A percentile compares a stretch with the other conserved stretches of the same genome.
phyloP scores from a whole-genome alignment of 1,140 invertebrate species.

The Philaenus spumarius region DNA sequence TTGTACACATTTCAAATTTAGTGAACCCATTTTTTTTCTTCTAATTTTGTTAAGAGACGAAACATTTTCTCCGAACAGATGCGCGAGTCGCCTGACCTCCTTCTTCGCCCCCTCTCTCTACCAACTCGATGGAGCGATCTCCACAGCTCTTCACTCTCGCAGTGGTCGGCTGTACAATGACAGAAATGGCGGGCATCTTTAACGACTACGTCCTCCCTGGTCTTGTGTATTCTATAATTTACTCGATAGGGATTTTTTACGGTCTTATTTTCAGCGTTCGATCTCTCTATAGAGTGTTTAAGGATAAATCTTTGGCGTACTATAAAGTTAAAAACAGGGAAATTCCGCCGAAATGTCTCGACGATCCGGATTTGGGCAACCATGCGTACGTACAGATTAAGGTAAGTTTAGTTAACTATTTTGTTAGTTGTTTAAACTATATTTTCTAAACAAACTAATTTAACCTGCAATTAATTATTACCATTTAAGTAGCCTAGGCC shows the following conservation, averaged over 20 bases:
- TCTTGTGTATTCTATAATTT: slow-evolving; percentile 5
- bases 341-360: slow-evolving; percentile 30
- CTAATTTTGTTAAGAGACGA: too few relatives aligned
- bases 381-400: slow-evolving; percentile 34
- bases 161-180: neutral
- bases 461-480: too few relatives aligned
- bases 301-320: neutral
- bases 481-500: too few relatives aligned
- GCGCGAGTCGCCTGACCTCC: too few relatives aligned
- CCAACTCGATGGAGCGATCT: too few relatives aligned
- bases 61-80: too few relatives aligned
- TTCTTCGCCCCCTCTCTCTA: too few relatives aligned
- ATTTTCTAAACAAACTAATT: too few relatives aligned
- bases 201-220: neutral
- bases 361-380: slow-evolving; percentile 30
- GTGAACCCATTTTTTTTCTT: too few relatives aligned
- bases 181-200: slow-evolving; percentile 1
- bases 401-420: slow-evolving; percentile 28
- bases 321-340: slow-evolving; percentile 22
- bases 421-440: too few relatives aligned
- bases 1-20: too few relatives aligned
- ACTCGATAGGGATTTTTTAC: slow-evolving; percentile 10
- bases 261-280: neutral
- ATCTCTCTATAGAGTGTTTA: neutral
- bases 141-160: too few relatives aligned